Percentiles rank a stretch among this genome's conserved stretches.
These are phyloP conservation scores for Prolemur simus DNA, from an alignment of 2,113 vertebrate species.

Conservation along the genomic window DNA sequence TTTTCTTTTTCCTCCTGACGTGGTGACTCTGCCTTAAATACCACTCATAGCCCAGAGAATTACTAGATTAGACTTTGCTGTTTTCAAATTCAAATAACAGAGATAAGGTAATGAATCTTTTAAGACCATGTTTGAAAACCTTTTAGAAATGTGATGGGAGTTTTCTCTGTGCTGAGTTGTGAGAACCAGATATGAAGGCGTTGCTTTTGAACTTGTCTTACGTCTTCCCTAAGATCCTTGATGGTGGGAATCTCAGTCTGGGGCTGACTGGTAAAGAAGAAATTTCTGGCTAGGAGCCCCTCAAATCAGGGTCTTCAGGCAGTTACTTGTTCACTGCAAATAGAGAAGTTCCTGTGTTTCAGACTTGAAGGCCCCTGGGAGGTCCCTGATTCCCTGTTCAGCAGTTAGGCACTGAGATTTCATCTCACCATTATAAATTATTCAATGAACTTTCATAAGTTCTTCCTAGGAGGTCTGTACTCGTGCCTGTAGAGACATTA, in stretches of 20 bases:
- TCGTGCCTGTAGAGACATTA: not conserved
- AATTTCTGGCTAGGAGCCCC: not conserved
- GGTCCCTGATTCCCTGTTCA: not conserved
- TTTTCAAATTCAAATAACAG: not conserved
- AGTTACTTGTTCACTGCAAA: not conserved
- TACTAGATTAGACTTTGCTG: not conserved
- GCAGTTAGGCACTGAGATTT: conserved; percentile 42
- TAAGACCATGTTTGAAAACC: not conserved
- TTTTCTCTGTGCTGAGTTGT: not conserved
- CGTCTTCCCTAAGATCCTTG: not conserved
- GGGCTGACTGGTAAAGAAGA: not conserved
- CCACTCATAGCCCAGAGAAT: not conserved
- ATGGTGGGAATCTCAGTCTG: not conserved
- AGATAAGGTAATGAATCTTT: not conserved
- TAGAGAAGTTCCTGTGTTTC: not conserved
- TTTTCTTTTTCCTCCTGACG: not conserved
- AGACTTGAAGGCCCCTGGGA: not conserved
- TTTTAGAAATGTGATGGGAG: not conserved
- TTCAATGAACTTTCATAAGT: conserved; percentile 47
- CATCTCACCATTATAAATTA: conserved; percentile 62
- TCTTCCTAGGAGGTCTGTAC: conserved; percentile 53
- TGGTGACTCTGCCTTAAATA: not conserved
- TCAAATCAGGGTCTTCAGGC: not conserved
- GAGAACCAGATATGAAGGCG: not conserved
- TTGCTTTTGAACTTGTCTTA: not conserved